Evolutionary conservation across 2,888 invertebrate genomes (phyloP).

Genomic region (Euproctis similis): DNA sequence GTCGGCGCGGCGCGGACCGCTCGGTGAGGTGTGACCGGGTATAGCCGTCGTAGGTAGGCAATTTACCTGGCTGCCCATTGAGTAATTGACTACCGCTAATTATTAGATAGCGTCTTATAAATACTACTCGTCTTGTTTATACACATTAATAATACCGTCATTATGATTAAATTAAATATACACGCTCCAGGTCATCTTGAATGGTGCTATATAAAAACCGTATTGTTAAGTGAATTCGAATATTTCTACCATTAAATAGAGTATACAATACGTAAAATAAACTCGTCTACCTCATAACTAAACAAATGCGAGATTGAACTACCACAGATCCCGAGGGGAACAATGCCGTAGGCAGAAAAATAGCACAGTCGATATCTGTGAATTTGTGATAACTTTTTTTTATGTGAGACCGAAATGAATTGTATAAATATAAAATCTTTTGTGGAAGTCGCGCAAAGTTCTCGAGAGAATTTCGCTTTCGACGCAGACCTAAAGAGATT

Average conservation of each 20-base stretch:
- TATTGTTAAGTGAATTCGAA: too few species aligned
- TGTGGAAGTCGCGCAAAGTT: constrained; percentile 58
- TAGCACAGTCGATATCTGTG: constrained; percentile 62
- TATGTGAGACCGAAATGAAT: constrained; percentile 68
- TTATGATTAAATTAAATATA: constrained; percentile 32
- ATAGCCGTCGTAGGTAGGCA: constrained; percentile 29
- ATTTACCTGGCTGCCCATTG: constrained; percentile 44
- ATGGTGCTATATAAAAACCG: too few species aligned
- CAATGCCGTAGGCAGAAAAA: constrained; percentile 56
- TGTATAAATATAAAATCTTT: constrained; percentile 69
- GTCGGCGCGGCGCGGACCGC: constrained; percentile 26
- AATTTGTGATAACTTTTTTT: constrained; percentile 69
- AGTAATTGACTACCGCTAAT: constrained; percentile 59
- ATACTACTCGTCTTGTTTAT: constrained; percentile 35
- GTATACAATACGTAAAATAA: too few species aligned
- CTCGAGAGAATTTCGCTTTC: constrained; percentile 56
- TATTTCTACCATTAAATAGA: too few species aligned
- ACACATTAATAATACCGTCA: constrained; percentile 33
- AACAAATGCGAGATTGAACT: constrained; percentile 30
- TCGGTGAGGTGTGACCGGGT: constrained; percentile 44
- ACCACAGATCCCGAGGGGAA: constrained; percentile 54
- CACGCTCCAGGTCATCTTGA: too few species aligned
- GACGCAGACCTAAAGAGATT: constrained; percentile 49
- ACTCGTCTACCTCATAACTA: too few species aligned
- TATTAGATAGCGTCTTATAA: constrained; percentile 53